Evolutionary conservation across 92 coral and sea anemone species (phyloP).

Genomic region (Phenganax marumi): DNA sequence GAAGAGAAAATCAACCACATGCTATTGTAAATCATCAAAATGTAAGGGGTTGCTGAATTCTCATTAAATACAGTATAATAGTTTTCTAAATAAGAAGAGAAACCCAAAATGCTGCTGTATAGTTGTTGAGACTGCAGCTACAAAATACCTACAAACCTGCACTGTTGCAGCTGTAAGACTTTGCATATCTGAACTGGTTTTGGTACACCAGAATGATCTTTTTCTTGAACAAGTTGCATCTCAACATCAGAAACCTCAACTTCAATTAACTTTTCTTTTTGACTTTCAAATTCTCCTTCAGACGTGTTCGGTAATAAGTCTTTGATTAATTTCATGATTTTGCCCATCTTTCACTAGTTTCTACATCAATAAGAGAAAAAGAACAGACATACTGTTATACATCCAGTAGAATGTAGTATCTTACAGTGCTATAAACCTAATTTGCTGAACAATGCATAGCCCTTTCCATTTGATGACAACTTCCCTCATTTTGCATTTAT

Average conservation of each 20-base stretch:
- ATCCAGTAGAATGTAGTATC: neutral
- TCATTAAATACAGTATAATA: too few species aligned
- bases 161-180: neutral
- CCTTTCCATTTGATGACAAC: too few species aligned
- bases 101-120: neutral
- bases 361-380: neutral
- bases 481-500: too few species aligned
- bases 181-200: neutral
- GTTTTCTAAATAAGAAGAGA: neutral
- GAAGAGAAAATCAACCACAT: too few species aligned
- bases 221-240: neutral
- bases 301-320: neutral
- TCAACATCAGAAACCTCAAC: neutral
- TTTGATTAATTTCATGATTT: neutral
- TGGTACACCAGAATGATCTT: neutral
- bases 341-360: neutral
- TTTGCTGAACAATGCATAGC: too few species aligned
- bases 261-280: neutral
- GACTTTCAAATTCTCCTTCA: neutral
- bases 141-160: conserved; percentile 1
- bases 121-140: conserved; percentile 1
- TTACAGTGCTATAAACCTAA: neutral
- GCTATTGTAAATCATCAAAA: too few species aligned
- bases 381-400: too few species aligned
- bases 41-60: too few species aligned